Conservation (phyloP, 2,888 invertebrate genomes). For the Barypeithes pellucidus region DNA sequence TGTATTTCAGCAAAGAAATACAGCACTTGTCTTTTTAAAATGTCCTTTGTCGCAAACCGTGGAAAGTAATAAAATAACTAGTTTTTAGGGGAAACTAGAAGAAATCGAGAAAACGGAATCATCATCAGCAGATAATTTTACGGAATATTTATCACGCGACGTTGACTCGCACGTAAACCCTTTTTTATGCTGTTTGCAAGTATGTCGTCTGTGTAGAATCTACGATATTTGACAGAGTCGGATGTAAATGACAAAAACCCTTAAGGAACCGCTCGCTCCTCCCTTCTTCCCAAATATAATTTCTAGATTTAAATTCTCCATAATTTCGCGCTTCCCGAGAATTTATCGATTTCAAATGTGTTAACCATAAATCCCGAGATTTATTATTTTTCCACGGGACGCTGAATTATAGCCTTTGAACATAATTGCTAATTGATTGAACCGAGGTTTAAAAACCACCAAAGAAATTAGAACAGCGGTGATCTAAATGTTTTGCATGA, state of each 20-base stretch:
- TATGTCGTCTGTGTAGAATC: no score
- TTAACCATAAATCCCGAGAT: slow-evolving; percentile 51
- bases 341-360: slow-evolving; percentile 52
- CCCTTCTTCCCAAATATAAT: slow-evolving; percentile 35
- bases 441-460: slow-evolving; percentile 35
- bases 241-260: no score
- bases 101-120: no score
- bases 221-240: no score
- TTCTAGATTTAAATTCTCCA: slow-evolving; percentile 49
- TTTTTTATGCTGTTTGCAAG: no score
- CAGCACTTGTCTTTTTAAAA: slow-evolving; percentile 33
- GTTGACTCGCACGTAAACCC: no score
- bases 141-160: no score
- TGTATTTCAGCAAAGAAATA: slow-evolving; percentile 22
- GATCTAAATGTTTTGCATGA: slow-evolving; percentile 20
- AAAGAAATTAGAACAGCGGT: slow-evolving; percentile 36
- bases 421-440: slow-evolving; percentile 52
- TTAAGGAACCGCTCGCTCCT: no score
- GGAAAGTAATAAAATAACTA: slow-evolving; percentile 24
- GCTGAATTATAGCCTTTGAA: slow-evolving; percentile 49
- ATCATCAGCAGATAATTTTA: no score
- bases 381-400: slow-evolving; percentile 39
- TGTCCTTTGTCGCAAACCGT: slow-evolving; percentile 32
- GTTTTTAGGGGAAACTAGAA: no score
- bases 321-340: slow-evolving; percentile 41